phyloP scores from a whole-genome alignment of 1,140 invertebrate species.

The Polypedilum pembai region DNA sequence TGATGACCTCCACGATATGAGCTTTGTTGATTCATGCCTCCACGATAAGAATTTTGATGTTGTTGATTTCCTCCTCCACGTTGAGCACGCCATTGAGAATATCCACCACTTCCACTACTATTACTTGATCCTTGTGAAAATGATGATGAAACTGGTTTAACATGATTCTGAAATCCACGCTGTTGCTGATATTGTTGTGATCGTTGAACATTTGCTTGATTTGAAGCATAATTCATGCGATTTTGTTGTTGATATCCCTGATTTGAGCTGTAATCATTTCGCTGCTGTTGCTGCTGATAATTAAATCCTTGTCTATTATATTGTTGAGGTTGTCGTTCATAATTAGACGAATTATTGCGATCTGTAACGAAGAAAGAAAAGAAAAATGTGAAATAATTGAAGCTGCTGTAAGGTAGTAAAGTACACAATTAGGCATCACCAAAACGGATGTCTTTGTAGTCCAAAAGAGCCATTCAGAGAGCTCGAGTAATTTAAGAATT shows the following conservation, averaged over 20 bases:
- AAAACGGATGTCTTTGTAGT: slow-evolving; percentile 4
- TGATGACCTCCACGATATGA: background rate
- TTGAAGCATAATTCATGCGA: no score
- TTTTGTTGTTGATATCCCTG: background rate
- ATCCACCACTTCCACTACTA: background rate
- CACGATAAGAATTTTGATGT: background rate
- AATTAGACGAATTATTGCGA: slow-evolving; percentile 1
- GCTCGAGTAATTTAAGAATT: slow-evolving; percentile 8
- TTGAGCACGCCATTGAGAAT: background rate
- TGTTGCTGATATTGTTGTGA: background rate
- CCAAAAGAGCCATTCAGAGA: slow-evolving; percentile 1
- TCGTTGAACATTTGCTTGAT: background rate
- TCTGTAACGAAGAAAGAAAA: background rate
- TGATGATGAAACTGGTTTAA: background rate
- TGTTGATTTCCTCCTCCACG: background rate
- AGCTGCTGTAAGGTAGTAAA: background rate
- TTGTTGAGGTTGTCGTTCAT: background rate
- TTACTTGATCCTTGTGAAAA: background rate
- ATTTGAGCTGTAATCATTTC: background rate
- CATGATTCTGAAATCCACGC: background rate
- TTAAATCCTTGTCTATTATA: background rate
- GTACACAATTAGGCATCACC: background rate
- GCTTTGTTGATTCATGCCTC: background rate
- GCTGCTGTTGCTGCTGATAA: background rate
- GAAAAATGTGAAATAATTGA: slow-evolving; percentile 1